A percentile compares a stretch with the other conserved stretches of the same genome.
Evolutionary conservation across 2,888 invertebrate genomes (phyloP).

Genomic region (Endomychus coccineus): DNA sequence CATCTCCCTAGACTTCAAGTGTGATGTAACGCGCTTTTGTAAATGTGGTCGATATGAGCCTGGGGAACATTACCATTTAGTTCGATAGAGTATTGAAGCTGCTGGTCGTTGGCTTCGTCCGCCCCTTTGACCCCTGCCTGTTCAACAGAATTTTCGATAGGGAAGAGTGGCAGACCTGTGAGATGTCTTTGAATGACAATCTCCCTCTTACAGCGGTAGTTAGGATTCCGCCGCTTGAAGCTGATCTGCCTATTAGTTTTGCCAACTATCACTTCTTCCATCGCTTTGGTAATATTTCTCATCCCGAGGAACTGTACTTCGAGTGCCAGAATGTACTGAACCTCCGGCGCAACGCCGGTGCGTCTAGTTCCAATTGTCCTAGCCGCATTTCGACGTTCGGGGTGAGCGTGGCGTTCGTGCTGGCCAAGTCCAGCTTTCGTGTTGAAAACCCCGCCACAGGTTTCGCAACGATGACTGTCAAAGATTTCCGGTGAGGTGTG

Average conservation of each 20-base stretch:
- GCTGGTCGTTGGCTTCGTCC: neutral
- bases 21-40: conserved; percentile 10
- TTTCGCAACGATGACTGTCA: neutral
- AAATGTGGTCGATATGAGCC: conserved; percentile 12
- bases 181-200: too few relatives aligned
- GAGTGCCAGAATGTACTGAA: conserved; percentile 11
- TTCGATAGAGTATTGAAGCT: conserved; percentile 9
- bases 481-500: conserved; percentile 2
- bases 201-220: conserved; percentile 11
- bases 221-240: conserved; percentile 7
- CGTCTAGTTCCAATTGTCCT: conserved; percentile 1
- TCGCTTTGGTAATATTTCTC: conserved; percentile 7
- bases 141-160: conserved; percentile 1
- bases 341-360: too few relatives aligned
- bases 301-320: conserved; percentile 10
- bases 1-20: conserved; percentile 1
- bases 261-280: conserved; percentile 4
- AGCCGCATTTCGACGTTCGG: conserved; percentile 7
- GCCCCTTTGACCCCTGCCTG: neutral
- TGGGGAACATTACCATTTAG: conserved; percentile 11
- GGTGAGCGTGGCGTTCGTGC: neutral
- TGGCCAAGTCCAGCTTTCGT: neutral
- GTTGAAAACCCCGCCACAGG: neutral
- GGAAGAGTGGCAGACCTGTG: neutral
- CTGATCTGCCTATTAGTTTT: conserved; percentile 15